Conservation (phyloP, 2,888 invertebrate genomes). For the Aspidiotus destructor region DNA sequence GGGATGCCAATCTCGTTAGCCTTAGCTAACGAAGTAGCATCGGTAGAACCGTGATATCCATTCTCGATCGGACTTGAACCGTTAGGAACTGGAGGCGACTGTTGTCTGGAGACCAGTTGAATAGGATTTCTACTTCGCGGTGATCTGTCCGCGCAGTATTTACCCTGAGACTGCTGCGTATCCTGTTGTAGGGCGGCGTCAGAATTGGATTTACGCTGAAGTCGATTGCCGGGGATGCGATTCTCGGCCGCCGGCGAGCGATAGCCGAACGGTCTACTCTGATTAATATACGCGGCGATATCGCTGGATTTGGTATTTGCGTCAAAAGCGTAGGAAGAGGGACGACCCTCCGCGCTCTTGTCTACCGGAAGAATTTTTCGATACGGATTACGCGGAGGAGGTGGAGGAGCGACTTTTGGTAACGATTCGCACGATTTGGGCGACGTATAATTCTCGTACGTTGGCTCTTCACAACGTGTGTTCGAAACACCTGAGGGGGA, state of each 20-base stretch:
- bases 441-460: background rate
- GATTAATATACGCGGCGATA: slow-evolving; percentile 4
- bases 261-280: background rate
- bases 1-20: slow-evolving; percentile 33
- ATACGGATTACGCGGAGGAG: slow-evolving; percentile 67
- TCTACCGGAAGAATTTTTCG: slow-evolving; percentile 45
- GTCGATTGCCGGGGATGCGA: slow-evolving; percentile 26
- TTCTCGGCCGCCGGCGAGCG: background rate
- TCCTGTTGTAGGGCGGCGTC: background rate
- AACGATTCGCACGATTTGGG: slow-evolving; percentile 2
- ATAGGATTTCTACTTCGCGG: slow-evolving; percentile 65
- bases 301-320: slow-evolving; percentile 34
- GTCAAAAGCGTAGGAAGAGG: slow-evolving; percentile 50
- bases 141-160: slow-evolving; percentile 61
- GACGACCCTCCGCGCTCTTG: slow-evolving; percentile 40
- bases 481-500: background rate
- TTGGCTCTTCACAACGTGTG: background rate
- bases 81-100: slow-evolving; percentile 2
- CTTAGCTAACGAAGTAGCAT: slow-evolving; percentile 6
- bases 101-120: slow-evolving; percentile 45
- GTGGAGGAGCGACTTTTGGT: slow-evolving; percentile 50
- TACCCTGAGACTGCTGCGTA: slow-evolving; percentile 35
- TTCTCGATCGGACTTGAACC: slow-evolving; percentile 7
- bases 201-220: slow-evolving; percentile 15
- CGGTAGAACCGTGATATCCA: background rate